Conservation (phyloP, 2,888 invertebrate genomes). For the Archips xylosteana region DNA sequence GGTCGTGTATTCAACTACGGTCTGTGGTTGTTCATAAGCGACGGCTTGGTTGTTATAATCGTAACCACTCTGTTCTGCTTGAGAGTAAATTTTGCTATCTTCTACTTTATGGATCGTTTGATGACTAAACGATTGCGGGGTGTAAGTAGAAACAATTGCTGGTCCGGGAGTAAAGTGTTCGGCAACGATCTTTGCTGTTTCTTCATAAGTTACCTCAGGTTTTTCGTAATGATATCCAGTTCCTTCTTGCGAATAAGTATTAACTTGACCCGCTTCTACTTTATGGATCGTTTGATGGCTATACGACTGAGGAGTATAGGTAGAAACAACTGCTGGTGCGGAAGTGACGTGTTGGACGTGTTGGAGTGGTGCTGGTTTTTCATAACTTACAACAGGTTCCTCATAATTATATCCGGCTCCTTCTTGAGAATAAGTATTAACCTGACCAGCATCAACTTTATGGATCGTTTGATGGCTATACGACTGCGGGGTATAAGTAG, state of each 20-base stretch:
- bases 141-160: constrained; percentile 58
- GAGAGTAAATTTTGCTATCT: constrained; percentile 34
- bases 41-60: constrained; percentile 50
- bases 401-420: constrained; percentile 62
- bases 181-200: constrained; percentile 56
- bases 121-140: constrained; percentile 60
- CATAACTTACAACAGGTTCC: constrained; percentile 60
- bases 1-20: constrained; percentile 56
- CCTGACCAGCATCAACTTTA: constrained; percentile 63
- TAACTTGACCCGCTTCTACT: constrained; percentile 62
- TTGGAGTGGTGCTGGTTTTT: constrained; percentile 57
- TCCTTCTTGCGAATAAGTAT: constrained; percentile 56
- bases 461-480: constrained; percentile 71
- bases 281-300: constrained; percentile 69
- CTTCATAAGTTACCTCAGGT: constrained; percentile 61
- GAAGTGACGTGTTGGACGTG: constrained; percentile 60
- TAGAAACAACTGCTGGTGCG: constrained; percentile 59
- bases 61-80: constrained; percentile 45
- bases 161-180: constrained; percentile 65
- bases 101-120: constrained; percentile 69
- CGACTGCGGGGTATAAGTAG: constrained; percentile 58
- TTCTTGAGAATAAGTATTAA: constrained; percentile 59
- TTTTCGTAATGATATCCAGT: constrained; percentile 64
- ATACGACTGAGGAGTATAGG: constrained; percentile 58
- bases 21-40: constrained; percentile 55